Evolutionary conservation across 2,888 invertebrate genomes (phyloP), one percentile per base, ranked within the genome.

Genomic region (Linyphia triangularis): DNA sequence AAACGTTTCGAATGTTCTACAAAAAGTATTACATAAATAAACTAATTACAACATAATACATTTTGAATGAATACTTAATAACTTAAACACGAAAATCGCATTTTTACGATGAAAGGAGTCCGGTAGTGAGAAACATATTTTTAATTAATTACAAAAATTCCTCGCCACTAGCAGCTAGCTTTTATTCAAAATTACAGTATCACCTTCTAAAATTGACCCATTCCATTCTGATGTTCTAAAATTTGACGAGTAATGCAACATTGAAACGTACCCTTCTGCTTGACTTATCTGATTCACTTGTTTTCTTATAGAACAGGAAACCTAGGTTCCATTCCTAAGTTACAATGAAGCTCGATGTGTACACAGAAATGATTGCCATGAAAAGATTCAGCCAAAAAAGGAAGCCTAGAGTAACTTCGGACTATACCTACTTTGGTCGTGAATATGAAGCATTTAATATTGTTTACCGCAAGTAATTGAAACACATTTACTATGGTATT

Each of bases 321-420:
- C 19, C 77, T 77, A 63, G 5, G 9, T 33, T 59, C 69, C 26
- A 33, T 30, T 61, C n/a, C 81, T 81, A 81, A 81, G 37, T 59
- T 73, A 81, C 67, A 82, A 67, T 69, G 67, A 88, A 88, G 86
- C 86, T 88, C 86, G 86, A 81, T 88, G 73, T 82, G 51, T 75
- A 75, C 75, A 88, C 81, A 81, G 57, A 88, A 88, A 88, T 88
- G 86, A 88, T 88, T 88, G 86, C 86, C 86, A 28, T 88, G 81
- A 69, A 75, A 79, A 81, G 59, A 81, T 77, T 77, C 57, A 33
- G 57, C 59, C 57, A 37, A 33, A 33, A 84, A 77, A 84, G 75
- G 84, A 77, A 77, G 84, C 69, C 84, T 72, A 72, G 22, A 28
- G 59, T 70, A 57, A 77, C 59, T 77, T 77, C 16, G 9, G 19